These are phyloP conservation scores for Pao palembangensis DNA, from an alignment of 2,113 vertebrate species.

Conservation along the genomic window DNA sequence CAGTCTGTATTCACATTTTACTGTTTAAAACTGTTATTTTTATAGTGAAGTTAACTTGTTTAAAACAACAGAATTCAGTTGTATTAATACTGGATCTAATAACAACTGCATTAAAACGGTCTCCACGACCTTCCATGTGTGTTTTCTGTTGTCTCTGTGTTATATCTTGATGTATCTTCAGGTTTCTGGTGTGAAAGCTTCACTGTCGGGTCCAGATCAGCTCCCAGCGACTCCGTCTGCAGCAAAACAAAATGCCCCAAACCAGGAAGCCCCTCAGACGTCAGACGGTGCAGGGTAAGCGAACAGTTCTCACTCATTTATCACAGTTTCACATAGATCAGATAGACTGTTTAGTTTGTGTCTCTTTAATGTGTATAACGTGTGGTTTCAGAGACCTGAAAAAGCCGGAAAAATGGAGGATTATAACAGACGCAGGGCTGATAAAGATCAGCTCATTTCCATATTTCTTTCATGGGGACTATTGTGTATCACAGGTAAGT, in stretches of 20 bases:
- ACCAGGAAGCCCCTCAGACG: constrained; percentile 12
- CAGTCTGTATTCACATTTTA: neutral
- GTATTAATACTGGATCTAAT: too few relatives aligned
- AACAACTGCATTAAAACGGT: too few relatives aligned
- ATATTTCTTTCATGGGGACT: constrained; percentile 72
- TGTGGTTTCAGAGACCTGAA: constrained; percentile 16
- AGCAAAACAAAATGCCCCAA: neutral
- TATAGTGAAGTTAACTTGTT: neutral
- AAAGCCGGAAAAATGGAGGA: constrained; percentile 48
- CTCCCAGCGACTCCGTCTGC: neutral
- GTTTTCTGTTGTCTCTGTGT: neutral
- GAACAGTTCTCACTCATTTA: neutral
- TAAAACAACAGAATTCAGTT: too few relatives aligned
- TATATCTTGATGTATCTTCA: constrained; percentile 3
- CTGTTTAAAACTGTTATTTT: neutral
- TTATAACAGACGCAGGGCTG: constrained; percentile 57
- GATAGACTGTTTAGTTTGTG: neutral
- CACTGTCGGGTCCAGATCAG: constrained; percentile 2
- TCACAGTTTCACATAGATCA: neutral
- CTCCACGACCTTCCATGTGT: neutral
- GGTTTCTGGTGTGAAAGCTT: constrained; percentile 16
- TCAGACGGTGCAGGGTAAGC: constrained; percentile 30
- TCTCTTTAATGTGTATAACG: neutral
- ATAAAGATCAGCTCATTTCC: constrained; percentile 65
- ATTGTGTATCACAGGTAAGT: constrained; percentile 59